Evolutionary conservation across 2,797 vertebrate genomes (phyloP).

Genomic region (Merluccius polli): DNA sequence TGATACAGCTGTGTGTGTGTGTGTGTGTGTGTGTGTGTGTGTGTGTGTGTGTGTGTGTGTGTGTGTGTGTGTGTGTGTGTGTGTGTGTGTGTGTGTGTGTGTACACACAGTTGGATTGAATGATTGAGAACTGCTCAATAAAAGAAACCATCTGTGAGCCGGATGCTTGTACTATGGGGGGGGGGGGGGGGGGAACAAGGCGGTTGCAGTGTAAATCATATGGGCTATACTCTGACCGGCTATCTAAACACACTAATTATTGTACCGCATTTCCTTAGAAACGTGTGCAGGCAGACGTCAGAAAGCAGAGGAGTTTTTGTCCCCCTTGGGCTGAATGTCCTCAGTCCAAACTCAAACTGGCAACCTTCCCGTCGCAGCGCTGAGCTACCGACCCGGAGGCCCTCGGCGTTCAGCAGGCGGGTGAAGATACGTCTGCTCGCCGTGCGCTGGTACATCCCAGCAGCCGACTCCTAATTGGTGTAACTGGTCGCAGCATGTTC

Average conservation of each 20-base stretch:
- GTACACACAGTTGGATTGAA: no score
- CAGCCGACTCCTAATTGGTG: no score
- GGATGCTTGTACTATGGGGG: not conserved
- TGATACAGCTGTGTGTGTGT: not conserved
- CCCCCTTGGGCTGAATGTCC: not conserved
- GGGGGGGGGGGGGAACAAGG: not conserved
- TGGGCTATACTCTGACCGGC: not conserved
- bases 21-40: no score
- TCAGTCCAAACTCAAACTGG: not conserved
- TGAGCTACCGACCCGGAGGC: not conserved
- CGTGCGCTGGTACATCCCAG: no score
- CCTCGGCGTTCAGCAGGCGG: not conserved
- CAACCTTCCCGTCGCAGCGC: constrained; percentile 1
- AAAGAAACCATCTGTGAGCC: not conserved
- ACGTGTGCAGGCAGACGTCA: not conserved
- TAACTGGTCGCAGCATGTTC: no score
- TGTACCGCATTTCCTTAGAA: not conserved
- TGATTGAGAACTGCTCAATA: not conserved
- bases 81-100: no score
- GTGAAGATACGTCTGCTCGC: no score
- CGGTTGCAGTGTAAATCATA: not conserved
- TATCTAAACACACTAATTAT: not conserved
- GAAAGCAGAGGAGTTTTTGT: not conserved
- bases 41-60: not conserved
- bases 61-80: not conserved